Percentiles rank a stretch among this genome's conserved stretches.
Evolutionary conservation across 2,113 vertebrate species (phyloP).

Genomic region (Forbesichthys agassizii): DNA sequence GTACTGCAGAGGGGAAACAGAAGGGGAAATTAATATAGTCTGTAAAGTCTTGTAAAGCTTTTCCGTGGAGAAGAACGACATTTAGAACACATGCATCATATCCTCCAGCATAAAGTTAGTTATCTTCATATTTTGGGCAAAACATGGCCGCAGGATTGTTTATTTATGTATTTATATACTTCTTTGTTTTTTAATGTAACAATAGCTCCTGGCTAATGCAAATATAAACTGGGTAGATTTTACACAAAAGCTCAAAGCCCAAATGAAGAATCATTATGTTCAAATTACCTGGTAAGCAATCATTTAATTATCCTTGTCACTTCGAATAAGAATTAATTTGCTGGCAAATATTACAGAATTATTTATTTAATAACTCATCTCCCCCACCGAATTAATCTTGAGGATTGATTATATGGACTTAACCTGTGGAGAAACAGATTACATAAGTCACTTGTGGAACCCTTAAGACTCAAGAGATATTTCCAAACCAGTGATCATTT

Average conservation of each 20-base stretch:
- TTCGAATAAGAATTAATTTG: constrained; percentile 75
- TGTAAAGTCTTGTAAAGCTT: constrained; percentile 47
- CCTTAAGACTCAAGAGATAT: constrained; percentile 31
- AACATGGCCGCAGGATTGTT: constrained; percentile 31
- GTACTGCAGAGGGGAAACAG: neutral
- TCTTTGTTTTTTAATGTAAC: constrained; percentile 23
- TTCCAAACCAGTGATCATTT: constrained; percentile 53
- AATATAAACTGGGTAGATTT: constrained; percentile 21
- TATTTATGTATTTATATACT: neutral
- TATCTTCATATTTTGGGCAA: constrained; percentile 58
- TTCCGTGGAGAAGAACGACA: constrained; percentile 33
- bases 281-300: constrained; percentile 76
- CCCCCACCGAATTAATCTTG: constrained; percentile 70
- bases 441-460: constrained; percentile 49
- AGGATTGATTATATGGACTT: constrained; percentile 70
- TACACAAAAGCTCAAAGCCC: constrained; percentile 30
- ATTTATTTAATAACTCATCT: constrained; percentile 76
- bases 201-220: constrained; percentile 54
- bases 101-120: constrained; percentile 53
- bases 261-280: constrained; percentile 71
- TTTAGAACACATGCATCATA: constrained; percentile 53
- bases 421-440: constrained; percentile 61
- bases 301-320: constrained; percentile 71
- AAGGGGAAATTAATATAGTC: constrained; percentile 11
- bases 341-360: constrained; percentile 71